Evolutionary conservation across 2,888 invertebrate species (phyloP).

Genomic region (Ephialtes manifestator): DNA sequence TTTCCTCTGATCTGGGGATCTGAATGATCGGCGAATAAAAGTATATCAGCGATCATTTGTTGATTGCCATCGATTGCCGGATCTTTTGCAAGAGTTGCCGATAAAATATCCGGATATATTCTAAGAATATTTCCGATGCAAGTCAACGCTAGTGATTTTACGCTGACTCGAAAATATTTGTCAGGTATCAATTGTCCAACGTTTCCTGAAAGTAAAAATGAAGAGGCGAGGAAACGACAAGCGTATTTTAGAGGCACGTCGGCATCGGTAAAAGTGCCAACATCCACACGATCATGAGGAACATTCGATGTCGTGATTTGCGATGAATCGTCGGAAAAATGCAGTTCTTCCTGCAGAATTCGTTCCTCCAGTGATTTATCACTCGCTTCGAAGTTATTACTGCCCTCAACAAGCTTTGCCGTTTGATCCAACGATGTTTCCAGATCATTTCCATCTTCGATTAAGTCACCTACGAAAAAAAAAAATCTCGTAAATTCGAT

Average conservation of each 20-base stretch:
- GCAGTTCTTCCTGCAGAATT: constrained; percentile 71
- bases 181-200: constrained; percentile 90
- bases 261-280: constrained; percentile 90
- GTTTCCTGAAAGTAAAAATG: constrained; percentile 91
- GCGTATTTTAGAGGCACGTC: constrained; percentile 91
- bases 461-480: constrained; percentile 46
- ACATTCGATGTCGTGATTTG: constrained; percentile 74
- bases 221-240: constrained; percentile 90
- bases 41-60: constrained; percentile 91
- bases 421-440: constrained; percentile 49
- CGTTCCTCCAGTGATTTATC: constrained; percentile 49
- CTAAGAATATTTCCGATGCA: constrained; percentile 92
- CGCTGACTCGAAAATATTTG: constrained; percentile 93
- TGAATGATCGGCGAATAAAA: constrained; percentile 90
- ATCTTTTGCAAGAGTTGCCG: constrained; percentile 87
- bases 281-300: constrained; percentile 85
- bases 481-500: not conserved
- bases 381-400: not conserved
- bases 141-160: constrained; percentile 94
- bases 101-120: constrained; percentile 91
- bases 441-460: constrained; percentile 48
- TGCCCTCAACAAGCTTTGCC: not conserved
- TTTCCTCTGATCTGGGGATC: constrained; percentile 95
- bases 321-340: constrained; percentile 75
- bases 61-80: constrained; percentile 71